Evolutionary conservation across 2,888 invertebrate genomes (phyloP).

Genomic region (Eupithecia inturbata): DNA sequence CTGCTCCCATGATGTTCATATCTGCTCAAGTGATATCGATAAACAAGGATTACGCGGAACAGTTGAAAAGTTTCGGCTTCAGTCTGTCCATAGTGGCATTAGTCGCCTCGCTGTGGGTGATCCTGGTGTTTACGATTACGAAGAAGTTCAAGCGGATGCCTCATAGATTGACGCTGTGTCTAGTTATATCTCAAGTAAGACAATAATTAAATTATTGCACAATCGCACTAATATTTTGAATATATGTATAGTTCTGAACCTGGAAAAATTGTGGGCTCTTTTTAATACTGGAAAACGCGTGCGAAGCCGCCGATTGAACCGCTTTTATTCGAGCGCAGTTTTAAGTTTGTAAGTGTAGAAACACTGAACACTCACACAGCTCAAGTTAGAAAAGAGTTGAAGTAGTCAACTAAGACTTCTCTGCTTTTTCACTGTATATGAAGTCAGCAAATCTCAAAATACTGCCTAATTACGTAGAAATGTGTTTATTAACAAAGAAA

Average conservation of each 20-base stretch:
- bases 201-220: neutral
- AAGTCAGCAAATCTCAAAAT: too few species aligned
- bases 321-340: neutral
- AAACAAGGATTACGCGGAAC: constrained; percentile 90
- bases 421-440: neutral
- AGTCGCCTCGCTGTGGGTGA: constrained; percentile 90
- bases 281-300: too few species aligned
- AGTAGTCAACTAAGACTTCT: neutral
- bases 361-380: too few species aligned
- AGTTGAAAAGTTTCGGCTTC: constrained; percentile 91
- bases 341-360: neutral
- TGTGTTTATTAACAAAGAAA: too few species aligned
- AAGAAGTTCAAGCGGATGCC: constrained; percentile 91
- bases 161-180: constrained; percentile 91
- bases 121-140: constrained; percentile 88
- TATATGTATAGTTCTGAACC: too few species aligned
- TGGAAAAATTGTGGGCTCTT: too few species aligned
- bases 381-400: neutral
- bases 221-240: neutral
- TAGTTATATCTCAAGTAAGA: constrained; percentile 91
- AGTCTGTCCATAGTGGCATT: constrained; percentile 92
- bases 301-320: neutral
- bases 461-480: too few species aligned
- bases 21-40: constrained; percentile 96
- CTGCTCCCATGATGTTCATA: constrained; percentile 97